Evolutionary conservation across 2,888 invertebrate species (phyloP), one percentile per base, ranked within the genome.

Genomic region (Noctua janthina): DNA sequence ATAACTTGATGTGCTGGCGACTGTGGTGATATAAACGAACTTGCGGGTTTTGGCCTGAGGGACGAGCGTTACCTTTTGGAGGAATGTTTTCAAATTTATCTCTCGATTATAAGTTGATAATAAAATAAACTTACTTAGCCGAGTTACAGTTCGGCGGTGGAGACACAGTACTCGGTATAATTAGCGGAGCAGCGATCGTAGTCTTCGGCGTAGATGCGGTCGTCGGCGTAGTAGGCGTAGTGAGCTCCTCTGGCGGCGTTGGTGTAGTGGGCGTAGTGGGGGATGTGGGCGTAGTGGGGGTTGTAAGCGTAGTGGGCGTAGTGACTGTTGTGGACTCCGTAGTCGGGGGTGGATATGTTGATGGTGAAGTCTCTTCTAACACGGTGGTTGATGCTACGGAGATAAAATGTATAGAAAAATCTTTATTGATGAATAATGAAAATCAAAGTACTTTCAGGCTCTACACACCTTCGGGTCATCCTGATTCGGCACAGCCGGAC

Each of bases 121-220:
- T 39, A 39, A 39, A 39, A 39, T 39, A 39, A 39, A 39, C 90
- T 87, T 74, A 93, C 93, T 88, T 87, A 23, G 88, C 86, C 13
- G 90, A 88, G 64, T 74, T 74, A 85, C 87, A 86, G 15, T 76
- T 67, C 56, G 88, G 88, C 10, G 87, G 86, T 1, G 85, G 89
- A 29, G 84, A 79, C 11, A 81, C 85, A n/a, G 87, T 84, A 35
- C 76, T 86, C 1, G 59, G 23, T 67, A 89, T 78, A 56, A 89
- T 84, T 17, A 89, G 51, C 43, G 89, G 90, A 11, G 87, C 83
- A 39, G 83, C 85, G 20, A 89, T 74, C 17, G 89, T 89, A 1
- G 88, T 87, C 13, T 43, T 80, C 6, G 39, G 56, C 6, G 59
- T 86, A 0, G 88, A 81, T 0, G 69, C 51, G 17, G 68, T 23